phyloP scores from a whole-genome alignment of 2,888 invertebrate genomes.

The Hypsopygia costalis region DNA sequence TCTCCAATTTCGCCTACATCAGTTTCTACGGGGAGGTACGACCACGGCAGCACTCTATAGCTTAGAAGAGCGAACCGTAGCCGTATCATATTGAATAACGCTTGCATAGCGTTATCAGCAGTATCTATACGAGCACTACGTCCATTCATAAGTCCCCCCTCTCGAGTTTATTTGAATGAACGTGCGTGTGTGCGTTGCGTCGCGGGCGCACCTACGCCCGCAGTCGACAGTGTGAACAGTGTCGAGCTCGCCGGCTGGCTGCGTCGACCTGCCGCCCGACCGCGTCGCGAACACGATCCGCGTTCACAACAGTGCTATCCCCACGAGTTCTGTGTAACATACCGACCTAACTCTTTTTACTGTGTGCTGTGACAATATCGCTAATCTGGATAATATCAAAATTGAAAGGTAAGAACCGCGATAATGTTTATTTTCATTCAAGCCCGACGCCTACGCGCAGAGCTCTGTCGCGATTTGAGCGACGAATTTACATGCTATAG shows the following conservation, averaged over 20 bases:
- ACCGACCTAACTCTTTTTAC: conserved; percentile 40
- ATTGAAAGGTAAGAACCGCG: conserved; percentile 65
- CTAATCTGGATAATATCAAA: conserved; percentile 77
- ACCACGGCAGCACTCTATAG: neutral
- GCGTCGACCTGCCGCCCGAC: conserved; percentile 30
- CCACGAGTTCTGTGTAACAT: conserved; percentile 57
- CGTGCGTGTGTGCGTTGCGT: conserved; percentile 52
- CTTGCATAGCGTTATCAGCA: conserved; percentile 63
- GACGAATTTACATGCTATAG: conserved; percentile 77
- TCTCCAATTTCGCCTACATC: conserved; percentile 35
- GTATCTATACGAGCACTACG: conserved; percentile 74
- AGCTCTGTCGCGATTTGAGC: conserved; percentile 74
- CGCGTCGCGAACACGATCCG: conserved; percentile 37
- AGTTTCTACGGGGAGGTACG: conserved; percentile 11
- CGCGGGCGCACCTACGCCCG: conserved; percentile 57
- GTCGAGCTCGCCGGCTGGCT: conserved; percentile 52
- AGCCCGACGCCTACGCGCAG: conserved; percentile 68
- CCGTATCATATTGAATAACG: conserved; percentile 55
- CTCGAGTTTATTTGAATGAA: conserved; percentile 61
- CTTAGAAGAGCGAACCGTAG: neutral
- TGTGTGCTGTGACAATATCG: conserved; percentile 59
- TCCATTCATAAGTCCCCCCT: conserved; percentile 77
- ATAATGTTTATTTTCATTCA: conserved; percentile 74
- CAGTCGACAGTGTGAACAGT: conserved; percentile 44
- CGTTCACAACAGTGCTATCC: conserved; percentile 53